Evolutionary conservation across 2,797 vertebrate species (phyloP).

Genomic region (Sebastes elongatus): DNA sequence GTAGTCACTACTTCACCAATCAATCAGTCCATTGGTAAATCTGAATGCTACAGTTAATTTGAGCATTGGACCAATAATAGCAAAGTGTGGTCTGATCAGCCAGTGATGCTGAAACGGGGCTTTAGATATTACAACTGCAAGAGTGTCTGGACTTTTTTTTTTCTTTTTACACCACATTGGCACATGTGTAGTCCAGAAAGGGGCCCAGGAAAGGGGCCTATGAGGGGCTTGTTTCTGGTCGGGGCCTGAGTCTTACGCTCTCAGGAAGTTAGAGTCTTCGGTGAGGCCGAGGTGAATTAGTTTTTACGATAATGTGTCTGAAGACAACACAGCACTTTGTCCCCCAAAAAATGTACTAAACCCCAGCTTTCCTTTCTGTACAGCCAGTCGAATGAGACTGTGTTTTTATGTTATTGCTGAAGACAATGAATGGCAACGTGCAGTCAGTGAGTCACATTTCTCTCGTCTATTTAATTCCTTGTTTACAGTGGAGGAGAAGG

Average conservation of each 20-base stretch:
- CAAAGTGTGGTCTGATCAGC: neutral
- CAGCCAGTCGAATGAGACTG: conserved; percentile 42
- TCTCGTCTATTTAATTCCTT: conserved; percentile 45
- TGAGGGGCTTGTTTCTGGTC: conserved; percentile 29
- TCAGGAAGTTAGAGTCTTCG: conserved; percentile 66
- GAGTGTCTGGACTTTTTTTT: conserved; percentile 21
- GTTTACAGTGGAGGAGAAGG: conserved; percentile 59
- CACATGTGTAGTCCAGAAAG: neutral
- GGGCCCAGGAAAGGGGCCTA: neutral
- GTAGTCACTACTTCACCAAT: neutral
- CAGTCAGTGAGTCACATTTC: conserved; percentile 26
- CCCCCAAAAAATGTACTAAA: conserved; percentile 43
- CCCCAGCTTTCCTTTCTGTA: conserved; percentile 27
- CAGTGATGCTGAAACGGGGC: neutral
- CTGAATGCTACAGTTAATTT: neutral
- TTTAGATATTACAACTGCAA: neutral
- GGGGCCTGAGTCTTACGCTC: conserved; percentile 54
- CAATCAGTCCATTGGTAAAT: neutral
- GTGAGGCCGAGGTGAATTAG: conserved; percentile 8
- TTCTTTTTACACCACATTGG: neutral
- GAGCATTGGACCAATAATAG: neutral
- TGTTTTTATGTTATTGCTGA: conserved; percentile 64
- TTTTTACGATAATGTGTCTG: conserved; percentile 40
- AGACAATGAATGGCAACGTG: conserved; percentile 73
- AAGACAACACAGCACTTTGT: conserved; percentile 74